phyloP scores from a whole-genome alignment of 2,888 invertebrate genomes.

The Eristalis arbustorum region DNA sequence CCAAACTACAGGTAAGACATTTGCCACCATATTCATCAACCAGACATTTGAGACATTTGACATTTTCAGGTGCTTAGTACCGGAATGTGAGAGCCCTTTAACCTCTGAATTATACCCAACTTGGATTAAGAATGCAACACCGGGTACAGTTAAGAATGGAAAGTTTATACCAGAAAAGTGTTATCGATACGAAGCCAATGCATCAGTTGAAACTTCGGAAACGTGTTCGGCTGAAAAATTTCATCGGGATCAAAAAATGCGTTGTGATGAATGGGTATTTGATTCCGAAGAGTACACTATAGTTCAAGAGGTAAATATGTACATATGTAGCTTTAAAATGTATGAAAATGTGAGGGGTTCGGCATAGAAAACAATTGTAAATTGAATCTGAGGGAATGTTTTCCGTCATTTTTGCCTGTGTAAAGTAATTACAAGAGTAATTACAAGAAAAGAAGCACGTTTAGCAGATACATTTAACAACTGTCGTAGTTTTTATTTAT shows the following conservation, averaged over 20 bases:
- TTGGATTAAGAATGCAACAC: slow-evolving; percentile 82
- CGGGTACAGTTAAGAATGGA: slow-evolving; percentile 77
- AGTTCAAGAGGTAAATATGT: slow-evolving; percentile 82
- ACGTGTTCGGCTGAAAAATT: slow-evolving; percentile 79
- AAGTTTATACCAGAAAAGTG: slow-evolving; percentile 77
- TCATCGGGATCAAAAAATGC: slow-evolving; percentile 74
- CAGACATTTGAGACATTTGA: background rate
- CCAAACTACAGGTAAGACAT: slow-evolving; percentile 82
- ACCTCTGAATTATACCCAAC: slow-evolving; percentile 72
- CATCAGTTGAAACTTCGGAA: slow-evolving; percentile 28
- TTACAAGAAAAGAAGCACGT: too few relatives aligned
- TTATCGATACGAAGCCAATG: slow-evolving; percentile 73
- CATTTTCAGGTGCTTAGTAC: slow-evolving; percentile 81
- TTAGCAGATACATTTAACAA: too few relatives aligned
- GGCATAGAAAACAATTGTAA: too few relatives aligned
- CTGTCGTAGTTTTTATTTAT: too few relatives aligned
- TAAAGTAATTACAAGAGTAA: too few relatives aligned
- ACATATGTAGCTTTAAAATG: background rate
- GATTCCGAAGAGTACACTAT: slow-evolving; percentile 81
- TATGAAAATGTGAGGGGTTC: background rate
- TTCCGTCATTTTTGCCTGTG: too few relatives aligned
- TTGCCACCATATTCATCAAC: background rate
- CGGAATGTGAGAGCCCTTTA: slow-evolving; percentile 81
- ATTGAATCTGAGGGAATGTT: too few relatives aligned
- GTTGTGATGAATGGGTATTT: slow-evolving; percentile 82